These are phyloP conservation scores for Tringa solitaria DNA, from an alignment of 2,113 vertebrate genomes.

Conservation along the genomic window DNA sequence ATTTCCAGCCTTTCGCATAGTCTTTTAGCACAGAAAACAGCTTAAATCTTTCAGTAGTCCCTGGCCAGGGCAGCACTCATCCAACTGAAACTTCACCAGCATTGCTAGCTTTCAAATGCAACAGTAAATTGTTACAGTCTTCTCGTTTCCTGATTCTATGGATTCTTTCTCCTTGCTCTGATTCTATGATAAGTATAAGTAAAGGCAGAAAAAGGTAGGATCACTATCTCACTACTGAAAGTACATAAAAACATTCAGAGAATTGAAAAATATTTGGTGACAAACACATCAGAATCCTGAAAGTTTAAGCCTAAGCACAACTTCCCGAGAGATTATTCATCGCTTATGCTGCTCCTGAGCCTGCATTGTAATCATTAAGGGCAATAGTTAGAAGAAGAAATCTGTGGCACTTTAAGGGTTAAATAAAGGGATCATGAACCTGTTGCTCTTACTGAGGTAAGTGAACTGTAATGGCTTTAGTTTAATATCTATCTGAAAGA, in stretches of 20 bases:
- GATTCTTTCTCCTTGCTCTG: background rate
- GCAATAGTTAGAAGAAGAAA: background rate
- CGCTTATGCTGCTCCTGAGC: background rate
- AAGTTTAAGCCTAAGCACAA: background rate
- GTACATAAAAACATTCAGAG: background rate
- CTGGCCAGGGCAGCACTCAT: background rate
- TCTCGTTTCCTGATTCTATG: background rate
- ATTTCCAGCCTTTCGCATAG: background rate
- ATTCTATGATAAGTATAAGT: background rate
- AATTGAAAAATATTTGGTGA: background rate
- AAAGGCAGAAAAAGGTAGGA: background rate
- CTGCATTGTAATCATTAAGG: background rate
- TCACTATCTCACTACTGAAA: background rate
- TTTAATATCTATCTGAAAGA: background rate
- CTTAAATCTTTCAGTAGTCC: background rate
- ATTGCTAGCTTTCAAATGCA: background rate
- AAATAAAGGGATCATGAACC: background rate
- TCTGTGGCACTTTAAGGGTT: background rate
- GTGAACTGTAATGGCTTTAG: background rate
- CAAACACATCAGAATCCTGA: background rate
- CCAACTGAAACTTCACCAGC: background rate
- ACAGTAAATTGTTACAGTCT: too few species aligned
- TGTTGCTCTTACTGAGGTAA: background rate
- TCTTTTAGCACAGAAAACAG: background rate
- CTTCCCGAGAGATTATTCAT: background rate